A percentile compares a stretch with the other conserved stretches of the same genome.
phyloP scores from a whole-genome alignment of 2,888 invertebrate genomes.

The Epistrophe grossulariae region DNA sequence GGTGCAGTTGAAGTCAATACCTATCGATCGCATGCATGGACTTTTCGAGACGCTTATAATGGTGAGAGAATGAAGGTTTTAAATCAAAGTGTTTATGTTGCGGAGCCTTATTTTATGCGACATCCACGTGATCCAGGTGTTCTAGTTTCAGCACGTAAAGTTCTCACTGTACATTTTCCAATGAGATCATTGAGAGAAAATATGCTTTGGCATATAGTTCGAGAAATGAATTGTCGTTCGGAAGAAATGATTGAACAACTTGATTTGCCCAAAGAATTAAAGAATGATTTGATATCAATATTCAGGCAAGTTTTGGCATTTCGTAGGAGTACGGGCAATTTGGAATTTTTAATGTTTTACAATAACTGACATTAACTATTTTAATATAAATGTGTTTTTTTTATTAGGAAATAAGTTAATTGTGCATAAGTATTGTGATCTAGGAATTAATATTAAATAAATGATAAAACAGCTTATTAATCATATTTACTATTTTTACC shows the following conservation, averaged over 20 bases:
- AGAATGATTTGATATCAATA: conserved; percentile 42
- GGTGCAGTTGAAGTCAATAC: conserved; percentile 86
- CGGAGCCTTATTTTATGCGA: conserved; percentile 80
- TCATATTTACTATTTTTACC: too few species aligned
- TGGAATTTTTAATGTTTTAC: conserved; percentile 34
- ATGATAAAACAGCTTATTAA: too few species aligned
- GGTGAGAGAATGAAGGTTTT: conserved; percentile 88
- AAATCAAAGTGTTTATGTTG: conserved; percentile 85
- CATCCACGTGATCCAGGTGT: conserved; percentile 77
- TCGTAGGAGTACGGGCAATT: conserved; percentile 35
- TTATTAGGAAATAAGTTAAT: conserved; percentile 13
- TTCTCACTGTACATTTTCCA: conserved; percentile 80
- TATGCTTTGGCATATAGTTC: conserved; percentile 79
- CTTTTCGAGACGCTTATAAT: conserved; percentile 89
- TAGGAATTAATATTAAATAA: conserved; percentile 14
- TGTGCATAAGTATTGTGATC: conserved; percentile 31
- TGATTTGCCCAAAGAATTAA: conserved; percentile 51
- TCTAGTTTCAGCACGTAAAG: conserved; percentile 77
- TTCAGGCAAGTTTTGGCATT: conserved; percentile 44
- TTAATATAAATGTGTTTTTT: too few species aligned
- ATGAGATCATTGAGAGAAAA: conserved; percentile 80
- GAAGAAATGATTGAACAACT: conserved; percentile 41
- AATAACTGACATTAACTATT: conserved; percentile 12
- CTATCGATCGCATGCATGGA: conserved; percentile 93
- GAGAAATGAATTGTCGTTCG: conserved; percentile 32